Evolutionary conservation across 2,888 invertebrate species (phyloP), one percentile per base, ranked within the genome.

Genomic region (Acronicta alni): DNA sequence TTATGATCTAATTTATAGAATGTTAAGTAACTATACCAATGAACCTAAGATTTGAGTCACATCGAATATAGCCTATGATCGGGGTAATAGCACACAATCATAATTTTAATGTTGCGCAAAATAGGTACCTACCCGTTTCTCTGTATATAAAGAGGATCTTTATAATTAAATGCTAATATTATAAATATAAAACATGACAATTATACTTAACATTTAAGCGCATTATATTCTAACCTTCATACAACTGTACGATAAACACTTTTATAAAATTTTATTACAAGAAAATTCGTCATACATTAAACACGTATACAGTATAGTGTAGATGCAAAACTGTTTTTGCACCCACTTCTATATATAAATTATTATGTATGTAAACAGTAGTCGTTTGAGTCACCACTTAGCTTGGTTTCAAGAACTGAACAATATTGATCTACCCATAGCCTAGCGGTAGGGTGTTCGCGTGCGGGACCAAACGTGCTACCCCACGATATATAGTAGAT

Each of bases 391-490:
- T 65, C 16, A 45, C 26, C 39, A 30, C 23, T 46, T 38, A 37
- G 23, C 42, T 53, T 16, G 37, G 43, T 64, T 53, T 56, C 39
- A 56, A 64, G 55, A 53, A 55, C 48, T 39, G n/a, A 10, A 16
- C 32, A 16, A 5, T 66, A 70, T 67, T 54, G 71, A 67, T 67
- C 68, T 56, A 49, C 20, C 15, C 8, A 8, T 26, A 37, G 32
- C 20, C 35, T 18, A 17, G 41, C 20, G 39, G 32, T 42, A 32
- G 42, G 60, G 65, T 56, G 68, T 69, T 79, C 75, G 82, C 77
- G 72, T 69, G 58, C 32, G 58, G 63, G 69, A 59, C 68, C 75
- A 72, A 79, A 79, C 85, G 83, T 85, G 85, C 57, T 58, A 51
- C 52, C 45, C 26, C 53, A 61, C 67, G 70, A 77, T 85, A 4